A percentile compares a stretch with the other conserved stretches of the same genome.
phyloP scores from a whole-genome alignment of 2,888 invertebrate genomes.

The Limnephilus marmoratus region DNA sequence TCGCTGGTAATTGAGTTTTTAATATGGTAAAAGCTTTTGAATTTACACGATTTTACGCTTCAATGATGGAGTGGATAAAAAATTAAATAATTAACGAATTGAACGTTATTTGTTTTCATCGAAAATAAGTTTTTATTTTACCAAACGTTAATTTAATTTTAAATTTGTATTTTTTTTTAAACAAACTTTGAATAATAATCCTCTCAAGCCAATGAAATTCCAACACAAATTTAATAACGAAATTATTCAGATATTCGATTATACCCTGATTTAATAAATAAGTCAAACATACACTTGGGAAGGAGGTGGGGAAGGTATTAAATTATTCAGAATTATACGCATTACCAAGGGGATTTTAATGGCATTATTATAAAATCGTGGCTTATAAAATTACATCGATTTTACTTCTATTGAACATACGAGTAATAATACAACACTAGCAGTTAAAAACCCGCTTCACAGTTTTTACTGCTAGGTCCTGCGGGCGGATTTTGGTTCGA shows the following conservation, averaged over 20 bases:
- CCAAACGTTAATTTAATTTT: not conserved
- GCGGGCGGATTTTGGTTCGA: no score
- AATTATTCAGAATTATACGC: not conserved
- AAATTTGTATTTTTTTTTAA: not conserved
- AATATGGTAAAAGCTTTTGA: not conserved
- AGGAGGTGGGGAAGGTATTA: not conserved
- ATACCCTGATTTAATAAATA: not conserved
- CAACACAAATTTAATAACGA: not conserved
- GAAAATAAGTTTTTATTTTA: not conserved
- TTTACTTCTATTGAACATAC: not conserved
- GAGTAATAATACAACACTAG: no score
- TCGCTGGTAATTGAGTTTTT: slow-evolving; percentile 2
- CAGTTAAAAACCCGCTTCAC: no score
- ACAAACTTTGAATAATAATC: not conserved
- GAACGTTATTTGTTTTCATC: not conserved
- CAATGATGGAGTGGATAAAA: not conserved
- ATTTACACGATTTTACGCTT: not conserved
- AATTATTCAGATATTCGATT: not conserved
- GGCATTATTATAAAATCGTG: not conserved
- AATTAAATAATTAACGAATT: not conserved
- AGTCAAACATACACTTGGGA: not conserved
- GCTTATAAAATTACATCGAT: not conserved
- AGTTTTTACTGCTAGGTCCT: no score
- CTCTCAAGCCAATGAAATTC: not conserved
- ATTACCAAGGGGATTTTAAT: not conserved